phyloP scores from a whole-genome alignment of 2,113 vertebrate species.

The Budorcas taxicolor region DNA sequence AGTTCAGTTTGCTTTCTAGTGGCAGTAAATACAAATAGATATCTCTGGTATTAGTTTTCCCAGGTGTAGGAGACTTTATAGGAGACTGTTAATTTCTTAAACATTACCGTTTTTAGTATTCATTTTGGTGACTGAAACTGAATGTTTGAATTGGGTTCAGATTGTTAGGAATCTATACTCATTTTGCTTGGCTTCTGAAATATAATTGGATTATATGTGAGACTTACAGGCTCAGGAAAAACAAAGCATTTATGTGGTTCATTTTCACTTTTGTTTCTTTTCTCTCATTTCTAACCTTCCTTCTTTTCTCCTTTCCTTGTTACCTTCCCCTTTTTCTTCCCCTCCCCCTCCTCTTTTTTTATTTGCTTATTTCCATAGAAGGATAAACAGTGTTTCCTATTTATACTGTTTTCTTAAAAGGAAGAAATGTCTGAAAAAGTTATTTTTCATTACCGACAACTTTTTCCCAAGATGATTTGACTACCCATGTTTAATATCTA shows the following conservation, averaged over 20 bases:
- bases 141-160: background rate
- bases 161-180: background rate
- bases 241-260: background rate
- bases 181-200: constrained; percentile 8
- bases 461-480: background rate
- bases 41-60: background rate
- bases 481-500: background rate
- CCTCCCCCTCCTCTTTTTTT: accelerated
- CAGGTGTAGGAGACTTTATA: background rate
- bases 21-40: background rate
- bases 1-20: background rate
- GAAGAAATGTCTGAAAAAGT: background rate
- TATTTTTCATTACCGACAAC: background rate
- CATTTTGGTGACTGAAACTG: background rate
- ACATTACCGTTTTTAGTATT: background rate
- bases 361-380: background rate
- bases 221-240: background rate
- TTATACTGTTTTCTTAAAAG: background rate
- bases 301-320: too few species aligned
- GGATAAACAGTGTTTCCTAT: background rate
- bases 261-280: background rate
- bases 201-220: background rate
- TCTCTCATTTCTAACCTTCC: background rate
- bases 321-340: accelerated
- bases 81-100: background rate